A percentile compares a stretch with the other conserved stretches of the same genome.
Evolutionary conservation across 2,888 invertebrate genomes (phyloP).

Genomic region (Leptinotarsa peninsularis): DNA sequence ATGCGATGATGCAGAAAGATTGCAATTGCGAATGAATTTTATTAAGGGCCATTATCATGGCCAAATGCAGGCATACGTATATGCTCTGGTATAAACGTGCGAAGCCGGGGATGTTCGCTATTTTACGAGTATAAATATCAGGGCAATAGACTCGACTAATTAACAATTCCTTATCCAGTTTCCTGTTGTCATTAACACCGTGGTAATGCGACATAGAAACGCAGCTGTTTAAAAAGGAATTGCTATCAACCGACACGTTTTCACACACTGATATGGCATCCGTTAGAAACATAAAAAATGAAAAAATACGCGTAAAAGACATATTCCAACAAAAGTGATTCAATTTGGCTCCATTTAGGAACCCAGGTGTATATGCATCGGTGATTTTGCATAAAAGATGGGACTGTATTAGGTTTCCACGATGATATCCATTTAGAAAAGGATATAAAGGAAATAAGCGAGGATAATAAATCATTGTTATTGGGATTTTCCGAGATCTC

Average conservation of each 20-base stretch:
- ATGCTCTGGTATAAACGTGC: no score
- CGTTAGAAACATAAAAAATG: no score
- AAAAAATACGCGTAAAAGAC: neutral
- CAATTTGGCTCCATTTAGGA: neutral
- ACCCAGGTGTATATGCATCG: neutral
- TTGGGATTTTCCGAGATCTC: neutral
- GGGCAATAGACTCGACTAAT: neutral
- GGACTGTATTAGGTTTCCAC: neutral
- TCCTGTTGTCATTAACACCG: conserved; percentile 4
- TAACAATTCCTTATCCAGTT: conserved; percentile 3
- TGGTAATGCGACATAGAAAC: neutral
- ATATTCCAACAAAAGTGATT: neutral
- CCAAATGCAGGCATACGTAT: no score
- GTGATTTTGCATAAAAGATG: neutral
- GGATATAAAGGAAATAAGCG: neutral
- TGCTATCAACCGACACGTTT: neutral
- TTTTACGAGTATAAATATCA: neutral
- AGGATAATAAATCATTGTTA: neutral
- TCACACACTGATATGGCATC: no score
- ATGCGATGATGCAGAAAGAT: no score
- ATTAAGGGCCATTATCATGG: no score
- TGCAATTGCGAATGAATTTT: no score
- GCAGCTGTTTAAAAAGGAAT: neutral
- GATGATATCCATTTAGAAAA: neutral
- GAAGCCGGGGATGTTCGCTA: neutral